phyloP scores from a whole-genome alignment of 2,797 vertebrate genomes.

The Phrynocephalus forsythii region DNA sequence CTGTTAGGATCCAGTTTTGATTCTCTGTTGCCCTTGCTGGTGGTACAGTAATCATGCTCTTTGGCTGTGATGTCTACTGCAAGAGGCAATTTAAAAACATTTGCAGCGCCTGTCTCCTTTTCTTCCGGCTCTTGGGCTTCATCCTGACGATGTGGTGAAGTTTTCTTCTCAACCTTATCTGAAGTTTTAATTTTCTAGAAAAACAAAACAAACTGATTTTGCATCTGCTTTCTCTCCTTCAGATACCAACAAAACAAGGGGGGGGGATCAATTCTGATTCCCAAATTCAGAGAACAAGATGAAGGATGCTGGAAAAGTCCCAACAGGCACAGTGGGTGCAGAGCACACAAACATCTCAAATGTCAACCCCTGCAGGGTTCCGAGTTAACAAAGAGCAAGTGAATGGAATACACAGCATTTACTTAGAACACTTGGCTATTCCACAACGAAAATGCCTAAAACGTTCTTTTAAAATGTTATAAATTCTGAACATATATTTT shows the following conservation, averaged over 20 bases:
- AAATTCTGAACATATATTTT: not conserved
- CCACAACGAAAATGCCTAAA: not conserved
- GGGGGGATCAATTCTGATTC: not conserved
- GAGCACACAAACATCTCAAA: not conserved
- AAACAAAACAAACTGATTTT: slow-evolving; percentile 48
- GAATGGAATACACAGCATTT: not conserved
- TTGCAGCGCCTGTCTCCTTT: slow-evolving; percentile 71
- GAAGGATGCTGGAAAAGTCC: not conserved
- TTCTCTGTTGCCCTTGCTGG: slow-evolving; percentile 57
- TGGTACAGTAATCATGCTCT: slow-evolving; percentile 78
- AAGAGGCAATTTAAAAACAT: slow-evolving; percentile 61
- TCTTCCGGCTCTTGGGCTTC: slow-evolving; percentile 65
- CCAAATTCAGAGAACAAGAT: not conserved
- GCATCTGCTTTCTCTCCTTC: not conserved
- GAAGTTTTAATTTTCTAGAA: slow-evolving; percentile 71
- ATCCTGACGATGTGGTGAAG: slow-evolving; percentile 76
- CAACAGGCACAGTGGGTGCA: not conserved
- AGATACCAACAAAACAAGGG: not conserved
- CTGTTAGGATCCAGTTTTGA: slow-evolving; percentile 48
- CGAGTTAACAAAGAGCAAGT: too few species aligned
- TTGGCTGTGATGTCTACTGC: slow-evolving; percentile 69
- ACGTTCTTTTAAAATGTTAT: not conserved
- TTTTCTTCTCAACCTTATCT: slow-evolving; percentile 78
- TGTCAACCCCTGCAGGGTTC: not conserved
- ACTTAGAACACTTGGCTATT: not conserved